phyloP scores from a whole-genome alignment of 2,113 vertebrate species.

The Nansenia antarctica region DNA sequence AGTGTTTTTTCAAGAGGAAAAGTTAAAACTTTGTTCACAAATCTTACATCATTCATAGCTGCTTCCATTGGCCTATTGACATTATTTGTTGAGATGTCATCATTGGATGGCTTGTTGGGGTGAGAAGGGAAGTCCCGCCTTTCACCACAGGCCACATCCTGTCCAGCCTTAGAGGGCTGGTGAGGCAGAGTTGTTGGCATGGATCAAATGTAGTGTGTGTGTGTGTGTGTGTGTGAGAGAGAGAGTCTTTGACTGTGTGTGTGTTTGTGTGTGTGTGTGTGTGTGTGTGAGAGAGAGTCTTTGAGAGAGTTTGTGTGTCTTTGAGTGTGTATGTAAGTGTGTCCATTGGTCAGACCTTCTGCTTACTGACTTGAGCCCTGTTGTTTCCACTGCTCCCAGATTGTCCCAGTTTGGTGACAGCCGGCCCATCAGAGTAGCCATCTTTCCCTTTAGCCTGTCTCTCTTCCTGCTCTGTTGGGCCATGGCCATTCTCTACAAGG shows the following conservation, averaged over 20 bases:
- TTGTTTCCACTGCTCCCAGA: conserved; percentile 59
- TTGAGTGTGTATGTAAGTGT: conserved; percentile 9
- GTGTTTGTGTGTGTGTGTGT: conserved; percentile 11
- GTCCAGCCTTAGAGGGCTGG: conserved; percentile 38
- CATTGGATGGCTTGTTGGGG: conserved; percentile 65
- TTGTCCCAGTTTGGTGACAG: conserved; percentile 71
- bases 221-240: neutral
- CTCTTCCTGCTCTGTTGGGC: conserved; percentile 69
- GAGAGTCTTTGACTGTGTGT: no score
- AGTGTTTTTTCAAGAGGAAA: conserved; percentile 28
- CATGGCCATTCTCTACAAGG: conserved; percentile 80
- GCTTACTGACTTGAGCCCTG: conserved; percentile 62
- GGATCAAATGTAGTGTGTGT: conserved; percentile 37
- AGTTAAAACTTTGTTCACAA: conserved; percentile 42
- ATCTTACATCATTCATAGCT: conserved; percentile 54
- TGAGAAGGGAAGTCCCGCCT: conserved; percentile 12
- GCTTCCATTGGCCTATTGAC: conserved; percentile 28
- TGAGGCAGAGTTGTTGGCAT: conserved; percentile 68
- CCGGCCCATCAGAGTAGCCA: conserved; percentile 51
- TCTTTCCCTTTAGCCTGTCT: conserved; percentile 83
- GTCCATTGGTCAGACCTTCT: conserved; percentile 66
- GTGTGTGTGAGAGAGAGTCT: neutral
- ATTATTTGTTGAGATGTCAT: conserved; percentile 24
- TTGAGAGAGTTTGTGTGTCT: neutral
- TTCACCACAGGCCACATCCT: conserved; percentile 12